Evolutionary conservation across 2,888 invertebrate species (phyloP).

Genomic region (Chouioia cunea): DNA sequence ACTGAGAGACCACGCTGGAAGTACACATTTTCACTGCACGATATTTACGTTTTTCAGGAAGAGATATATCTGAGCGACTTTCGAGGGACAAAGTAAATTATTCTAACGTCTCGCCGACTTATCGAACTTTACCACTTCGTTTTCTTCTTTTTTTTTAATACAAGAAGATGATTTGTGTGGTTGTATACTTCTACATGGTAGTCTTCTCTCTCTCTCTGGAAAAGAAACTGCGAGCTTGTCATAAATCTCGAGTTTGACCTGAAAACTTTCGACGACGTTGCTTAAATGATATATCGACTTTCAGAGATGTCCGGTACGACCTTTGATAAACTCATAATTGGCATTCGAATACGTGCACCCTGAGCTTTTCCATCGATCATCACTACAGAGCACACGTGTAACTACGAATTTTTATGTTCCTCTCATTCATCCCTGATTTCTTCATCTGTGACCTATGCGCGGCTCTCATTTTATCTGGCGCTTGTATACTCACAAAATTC

Average conservation of each 20-base stretch:
- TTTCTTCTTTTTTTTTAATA: background rate
- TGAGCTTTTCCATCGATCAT: conserved; percentile 36
- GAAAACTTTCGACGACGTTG: conserved; percentile 51
- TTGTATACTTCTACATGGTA: conserved; percentile 33
- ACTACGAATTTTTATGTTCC: background rate
- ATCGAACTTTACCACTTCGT: background rate
- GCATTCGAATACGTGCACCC: conserved; percentile 32
- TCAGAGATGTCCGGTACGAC: conserved; percentile 43
- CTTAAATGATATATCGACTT: conserved; percentile 55
- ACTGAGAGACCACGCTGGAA: conserved; percentile 1
- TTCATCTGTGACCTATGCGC: background rate
- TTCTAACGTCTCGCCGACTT: conserved; percentile 20
- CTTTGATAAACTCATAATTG: conserved; percentile 58
- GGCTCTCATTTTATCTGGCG: background rate
- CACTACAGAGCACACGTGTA: background rate
- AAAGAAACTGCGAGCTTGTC: conserved; percentile 39
- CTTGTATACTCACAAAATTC: conserved; percentile 1
- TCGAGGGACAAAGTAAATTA: conserved; percentile 33
- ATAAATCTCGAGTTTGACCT: conserved; percentile 56
- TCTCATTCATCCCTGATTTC: background rate
- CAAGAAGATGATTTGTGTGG: conserved; percentile 48
- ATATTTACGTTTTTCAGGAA: conserved; percentile 23
- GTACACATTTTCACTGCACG: too few species aligned
- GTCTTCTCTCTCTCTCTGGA: background rate
- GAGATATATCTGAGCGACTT: background rate